These are phyloP conservation scores for Fringilla coelebs DNA, from an alignment of 2,797 vertebrate species.

Conservation along the genomic window DNA sequence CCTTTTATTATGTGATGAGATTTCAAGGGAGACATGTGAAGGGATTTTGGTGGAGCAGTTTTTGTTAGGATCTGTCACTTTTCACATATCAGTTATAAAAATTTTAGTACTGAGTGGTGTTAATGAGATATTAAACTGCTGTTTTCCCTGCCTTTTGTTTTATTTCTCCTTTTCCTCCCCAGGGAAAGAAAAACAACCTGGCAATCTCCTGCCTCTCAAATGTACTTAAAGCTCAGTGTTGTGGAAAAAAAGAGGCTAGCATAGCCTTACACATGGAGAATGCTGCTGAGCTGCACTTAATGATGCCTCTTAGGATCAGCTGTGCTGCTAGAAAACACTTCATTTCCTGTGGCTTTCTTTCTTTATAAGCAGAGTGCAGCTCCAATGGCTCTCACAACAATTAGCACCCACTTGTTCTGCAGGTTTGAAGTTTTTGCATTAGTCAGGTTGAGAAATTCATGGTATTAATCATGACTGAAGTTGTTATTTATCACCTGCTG, in stretches of 20 bases:
- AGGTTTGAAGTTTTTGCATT: constrained; percentile 80
- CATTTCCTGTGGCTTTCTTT: constrained; percentile 78
- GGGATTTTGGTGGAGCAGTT: neutral
- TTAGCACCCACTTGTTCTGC: constrained; percentile 85
- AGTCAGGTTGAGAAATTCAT: constrained; percentile 78
- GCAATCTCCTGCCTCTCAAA: constrained; percentile 55
- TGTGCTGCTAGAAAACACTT: constrained; percentile 74
- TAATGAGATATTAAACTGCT: constrained; percentile 13
- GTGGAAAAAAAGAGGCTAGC: constrained; percentile 29
- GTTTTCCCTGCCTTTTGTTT: constrained; percentile 5
- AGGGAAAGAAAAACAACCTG: constrained; percentile 47
- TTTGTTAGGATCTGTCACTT: neutral
- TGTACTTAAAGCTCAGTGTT: constrained; percentile 59
- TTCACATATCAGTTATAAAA: neutral
- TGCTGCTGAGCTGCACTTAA: constrained; percentile 74
- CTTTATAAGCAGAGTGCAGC: constrained; percentile 72
- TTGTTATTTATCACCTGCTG: constrained; percentile 89
- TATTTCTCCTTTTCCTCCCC: neutral
- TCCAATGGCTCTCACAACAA: constrained; percentile 84
- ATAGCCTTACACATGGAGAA: constrained; percentile 37
- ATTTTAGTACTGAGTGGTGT: neutral
- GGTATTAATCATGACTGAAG: constrained; percentile 86
- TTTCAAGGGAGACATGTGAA: neutral
- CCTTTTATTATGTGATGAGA: neutral
- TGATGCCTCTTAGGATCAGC: constrained; percentile 80